phyloP scores from a whole-genome alignment of 64 coral and sea anemone species.

The Orbicella faveolata region DNA sequence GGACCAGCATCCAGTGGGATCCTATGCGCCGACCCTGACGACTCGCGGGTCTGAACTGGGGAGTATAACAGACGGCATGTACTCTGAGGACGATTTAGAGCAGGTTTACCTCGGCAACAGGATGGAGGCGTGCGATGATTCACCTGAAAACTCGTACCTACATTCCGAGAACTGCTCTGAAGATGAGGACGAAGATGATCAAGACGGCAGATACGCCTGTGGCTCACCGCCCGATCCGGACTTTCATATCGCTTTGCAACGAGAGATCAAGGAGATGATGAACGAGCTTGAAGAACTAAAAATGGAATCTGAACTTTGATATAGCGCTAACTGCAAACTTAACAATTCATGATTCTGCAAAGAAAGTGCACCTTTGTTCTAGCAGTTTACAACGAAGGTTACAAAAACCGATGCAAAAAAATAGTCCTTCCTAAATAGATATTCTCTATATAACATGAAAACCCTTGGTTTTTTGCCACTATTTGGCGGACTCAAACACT shows the following conservation, averaged over 20 bases:
- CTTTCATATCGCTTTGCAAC: slow-evolving; percentile 50
- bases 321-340: neutral
- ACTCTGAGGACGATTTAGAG: slow-evolving; percentile 88
- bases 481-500: no score
- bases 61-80: slow-evolving; percentile 76
- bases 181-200: slow-evolving; percentile 62
- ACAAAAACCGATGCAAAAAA: neutral
- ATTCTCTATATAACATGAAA: no score
- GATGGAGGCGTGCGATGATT: slow-evolving; percentile 89
- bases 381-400: neutral
- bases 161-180: slow-evolving; percentile 90
- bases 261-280: slow-evolving; percentile 65
- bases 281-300: slow-evolving; percentile 58
- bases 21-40: slow-evolving; percentile 70
- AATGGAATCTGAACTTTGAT: slow-evolving; percentile 53
- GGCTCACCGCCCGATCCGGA: slow-evolving; percentile 37
- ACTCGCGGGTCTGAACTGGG: slow-evolving; percentile 76
- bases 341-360: neutral
- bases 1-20: slow-evolving; percentile 74
- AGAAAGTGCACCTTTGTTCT: neutral
- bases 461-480: no score
- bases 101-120: slow-evolving; percentile 86
- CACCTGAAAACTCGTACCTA: slow-evolving; percentile 87
- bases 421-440: no score
- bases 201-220: neutral